A percentile compares a stretch with the other conserved stretches of the same genome.
Conservation (phyloP, 2,113 vertebrate genomes). For the Sylvietta virens region DNA sequence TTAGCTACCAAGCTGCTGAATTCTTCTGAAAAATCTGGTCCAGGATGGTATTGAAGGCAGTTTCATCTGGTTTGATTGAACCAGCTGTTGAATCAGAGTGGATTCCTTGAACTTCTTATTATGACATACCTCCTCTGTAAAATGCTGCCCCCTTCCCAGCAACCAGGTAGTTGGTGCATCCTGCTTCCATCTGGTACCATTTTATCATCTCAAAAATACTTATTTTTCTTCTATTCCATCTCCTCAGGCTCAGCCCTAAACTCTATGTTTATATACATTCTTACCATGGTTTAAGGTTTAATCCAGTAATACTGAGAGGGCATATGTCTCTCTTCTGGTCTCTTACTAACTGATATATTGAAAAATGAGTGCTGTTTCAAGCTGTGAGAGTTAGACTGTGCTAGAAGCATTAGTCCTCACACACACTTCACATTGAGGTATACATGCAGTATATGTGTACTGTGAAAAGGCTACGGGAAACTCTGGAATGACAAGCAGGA, state of each 20-base stretch:
- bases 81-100: slow-evolving; percentile 27
- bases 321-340: not conserved
- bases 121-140: not conserved
- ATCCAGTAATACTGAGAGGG: not conserved
- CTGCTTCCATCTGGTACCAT: not conserved
- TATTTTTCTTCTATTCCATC: not conserved
- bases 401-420: not conserved
- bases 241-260: not conserved
- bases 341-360: not conserved
- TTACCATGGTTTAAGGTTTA: not conserved
- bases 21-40: slow-evolving; percentile 61
- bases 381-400: not conserved
- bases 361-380: not conserved
- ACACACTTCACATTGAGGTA: not conserved
- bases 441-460: not conserved
- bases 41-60: slow-evolving; percentile 60
- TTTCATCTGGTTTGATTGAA: slow-evolving; percentile 54
- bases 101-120: slow-evolving; percentile 5
- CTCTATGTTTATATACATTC: not conserved
- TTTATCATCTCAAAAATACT: not conserved
- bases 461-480: not conserved
- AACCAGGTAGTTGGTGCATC: not conserved
- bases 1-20: slow-evolving; percentile 55
- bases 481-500: not conserved
- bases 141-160: not conserved